These are phyloP conservation scores for Diarsia rubi DNA, from an alignment of 2,888 invertebrate species.

Conservation along the genomic window DNA sequence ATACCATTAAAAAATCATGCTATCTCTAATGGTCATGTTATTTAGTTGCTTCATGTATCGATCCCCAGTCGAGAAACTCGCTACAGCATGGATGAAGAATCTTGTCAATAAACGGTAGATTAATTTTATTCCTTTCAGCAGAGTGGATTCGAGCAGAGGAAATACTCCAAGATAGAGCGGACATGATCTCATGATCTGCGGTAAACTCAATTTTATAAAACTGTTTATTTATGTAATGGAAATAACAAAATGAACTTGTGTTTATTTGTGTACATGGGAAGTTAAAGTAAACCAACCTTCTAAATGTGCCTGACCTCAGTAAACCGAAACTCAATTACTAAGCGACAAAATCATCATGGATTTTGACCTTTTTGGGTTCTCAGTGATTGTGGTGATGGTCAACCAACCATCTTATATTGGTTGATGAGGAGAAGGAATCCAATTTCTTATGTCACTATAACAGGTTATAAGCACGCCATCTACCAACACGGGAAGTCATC, in stretches of 20 bases:
- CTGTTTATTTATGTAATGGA: too few species aligned
- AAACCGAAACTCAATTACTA: slow-evolving; percentile 25
- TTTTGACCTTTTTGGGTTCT: slow-evolving; percentile 6
- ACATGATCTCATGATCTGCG: background rate
- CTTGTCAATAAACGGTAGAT: slow-evolving; percentile 36
- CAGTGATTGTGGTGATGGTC: background rate
- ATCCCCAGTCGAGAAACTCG: slow-evolving; percentile 10
- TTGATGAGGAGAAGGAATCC: background rate
- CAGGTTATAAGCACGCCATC: background rate
- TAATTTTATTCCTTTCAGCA: slow-evolving; percentile 43
- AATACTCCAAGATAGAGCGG: background rate
- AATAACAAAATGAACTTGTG: background rate
- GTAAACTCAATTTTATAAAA: background rate
- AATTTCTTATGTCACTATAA: background rate
- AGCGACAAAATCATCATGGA: slow-evolving; percentile 6
- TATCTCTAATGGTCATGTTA: slow-evolving; percentile 25
- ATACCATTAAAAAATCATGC: background rate
- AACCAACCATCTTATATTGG: background rate
- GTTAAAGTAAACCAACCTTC: background rate
- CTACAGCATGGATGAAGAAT: slow-evolving; percentile 25
- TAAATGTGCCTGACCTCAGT: slow-evolving; percentile 4
- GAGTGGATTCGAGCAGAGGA: background rate
- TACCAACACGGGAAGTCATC: background rate
- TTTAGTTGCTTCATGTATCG: background rate
- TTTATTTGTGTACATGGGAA: background rate